These are phyloP conservation scores for Palythoa caribaeorum DNA, from an alignment of 92 coral and sea anemone species.

Conservation along the genomic window DNA sequence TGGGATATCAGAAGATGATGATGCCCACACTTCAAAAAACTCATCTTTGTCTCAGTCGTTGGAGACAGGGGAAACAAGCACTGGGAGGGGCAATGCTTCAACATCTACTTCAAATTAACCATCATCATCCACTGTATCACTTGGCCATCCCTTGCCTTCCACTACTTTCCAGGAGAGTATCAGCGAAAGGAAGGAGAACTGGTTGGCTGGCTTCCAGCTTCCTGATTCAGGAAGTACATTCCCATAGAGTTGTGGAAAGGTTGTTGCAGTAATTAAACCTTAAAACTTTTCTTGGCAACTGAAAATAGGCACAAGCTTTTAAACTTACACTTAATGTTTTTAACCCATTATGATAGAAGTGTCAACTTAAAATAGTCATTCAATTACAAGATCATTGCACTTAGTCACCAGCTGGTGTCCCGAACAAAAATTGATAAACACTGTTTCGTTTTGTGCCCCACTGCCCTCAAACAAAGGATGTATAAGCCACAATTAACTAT, in stretches of 20 bases:
- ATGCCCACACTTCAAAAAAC: not conserved
- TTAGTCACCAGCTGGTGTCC: constrained; percentile 3
- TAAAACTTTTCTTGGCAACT: not conserved
- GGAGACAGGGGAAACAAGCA: not conserved
- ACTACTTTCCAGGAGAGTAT: constrained; percentile 3
- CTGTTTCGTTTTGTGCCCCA: not conserved
- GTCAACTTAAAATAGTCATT: not conserved
- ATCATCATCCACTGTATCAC: not conserved
- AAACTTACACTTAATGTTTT: not conserved
- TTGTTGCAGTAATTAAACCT: not conserved
- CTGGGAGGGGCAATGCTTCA: not conserved
- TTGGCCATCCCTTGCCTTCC: constrained; percentile 3
- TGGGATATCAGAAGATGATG: not conserved
- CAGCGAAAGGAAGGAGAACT: not conserved
- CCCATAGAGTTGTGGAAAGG: constrained; percentile 4
- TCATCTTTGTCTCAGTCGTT: constrained; percentile 9
- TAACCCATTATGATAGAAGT: not conserved
- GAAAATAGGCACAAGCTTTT: not conserved
- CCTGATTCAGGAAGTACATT: not conserved
- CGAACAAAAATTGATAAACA: not conserved
- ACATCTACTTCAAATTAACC: not conserved
- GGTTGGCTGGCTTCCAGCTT: not conserved
- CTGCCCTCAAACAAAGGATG: not conserved
- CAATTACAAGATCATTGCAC: constrained; percentile 4
- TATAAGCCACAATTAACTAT: no score